Evolutionary conservation across 2,888 invertebrate species (phyloP).

Genomic region (Erebia epiphron): DNA sequence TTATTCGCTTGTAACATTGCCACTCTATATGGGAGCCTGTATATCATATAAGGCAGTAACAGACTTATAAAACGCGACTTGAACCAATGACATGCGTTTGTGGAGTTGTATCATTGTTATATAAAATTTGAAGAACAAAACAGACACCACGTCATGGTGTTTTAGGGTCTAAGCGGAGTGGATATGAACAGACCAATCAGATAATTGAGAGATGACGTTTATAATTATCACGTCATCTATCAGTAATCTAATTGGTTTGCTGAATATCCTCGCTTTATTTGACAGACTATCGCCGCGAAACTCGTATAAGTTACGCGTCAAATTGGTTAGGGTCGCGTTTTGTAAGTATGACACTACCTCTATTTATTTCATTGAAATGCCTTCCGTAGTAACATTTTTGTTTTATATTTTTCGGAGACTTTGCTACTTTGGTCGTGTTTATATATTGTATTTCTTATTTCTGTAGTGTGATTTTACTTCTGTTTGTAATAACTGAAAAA

Average conservation of each 20-base stretch:
- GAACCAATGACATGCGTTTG: neutral
- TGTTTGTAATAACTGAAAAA: conserved; percentile 77
- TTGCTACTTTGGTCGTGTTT: conserved; percentile 78
- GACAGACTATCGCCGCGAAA: too few relatives aligned
- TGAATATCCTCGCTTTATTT: too few relatives aligned
- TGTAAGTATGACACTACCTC: conserved; percentile 29
- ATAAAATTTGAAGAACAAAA: neutral
- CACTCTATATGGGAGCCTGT: conserved; percentile 47
- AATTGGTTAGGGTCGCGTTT: neutral
- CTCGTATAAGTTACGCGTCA: too few relatives aligned
- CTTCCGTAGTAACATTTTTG: conserved; percentile 69
- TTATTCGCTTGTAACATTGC: conserved; percentile 32
- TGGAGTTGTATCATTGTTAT: neutral
- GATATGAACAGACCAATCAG: too few relatives aligned
- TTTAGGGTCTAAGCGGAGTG: neutral
- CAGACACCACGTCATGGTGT: neutral
- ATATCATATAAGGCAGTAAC: conserved; percentile 27
- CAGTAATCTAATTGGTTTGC: too few relatives aligned
- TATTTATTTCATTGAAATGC: conserved; percentile 71
- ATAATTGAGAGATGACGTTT: too few relatives aligned
- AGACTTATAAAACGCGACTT: neutral
- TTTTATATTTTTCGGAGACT: conserved; percentile 63
- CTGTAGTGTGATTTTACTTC: conserved; percentile 78
- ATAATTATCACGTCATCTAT: too few relatives aligned
- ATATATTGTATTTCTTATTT: conserved; percentile 58